A percentile compares a stretch with the other conserved stretches of the same genome.
Conservation (phyloP, 1,140 invertebrate species). For the Microplitis demolitor region DNA sequence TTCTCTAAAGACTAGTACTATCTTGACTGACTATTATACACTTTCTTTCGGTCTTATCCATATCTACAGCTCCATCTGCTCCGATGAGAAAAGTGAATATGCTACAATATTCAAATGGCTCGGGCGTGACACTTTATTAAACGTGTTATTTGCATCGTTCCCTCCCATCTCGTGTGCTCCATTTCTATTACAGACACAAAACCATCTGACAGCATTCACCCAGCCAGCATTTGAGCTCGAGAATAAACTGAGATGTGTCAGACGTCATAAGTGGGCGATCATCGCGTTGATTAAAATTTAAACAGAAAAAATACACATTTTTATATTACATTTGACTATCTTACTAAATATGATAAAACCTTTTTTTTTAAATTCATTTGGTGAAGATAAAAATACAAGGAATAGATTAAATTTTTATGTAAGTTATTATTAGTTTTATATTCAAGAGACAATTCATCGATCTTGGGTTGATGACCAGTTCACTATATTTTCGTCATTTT, state of each 20-base stretch:
- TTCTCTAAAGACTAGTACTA: too few relatives aligned
- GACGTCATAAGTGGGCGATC: background rate
- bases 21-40: background rate
- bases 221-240: background rate
- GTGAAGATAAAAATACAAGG: too few relatives aligned
- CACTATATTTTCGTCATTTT: background rate
- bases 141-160: conserved; percentile 49
- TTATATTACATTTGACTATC: too few relatives aligned
- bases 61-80: conserved; percentile 23
- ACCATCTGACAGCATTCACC: background rate
- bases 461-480: background rate
- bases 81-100: conserved; percentile 59
- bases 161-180: background rate
- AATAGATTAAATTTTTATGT: too few relatives aligned
- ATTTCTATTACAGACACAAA: background rate
- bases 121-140: conserved; percentile 57
- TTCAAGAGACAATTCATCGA: too few relatives aligned
- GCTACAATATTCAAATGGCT: conserved; percentile 58
- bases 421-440: too few relatives aligned
- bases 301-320: too few relatives aligned
- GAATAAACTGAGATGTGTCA: conserved; percentile 4
- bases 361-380: too few relatives aligned
- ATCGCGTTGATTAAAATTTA: background rate
- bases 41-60: conserved; percentile 4
- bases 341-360: too few relatives aligned